Base-by-base conservation (phyloP, 2,888 invertebrate species). In the Plemyria rubiginata region DNA sequence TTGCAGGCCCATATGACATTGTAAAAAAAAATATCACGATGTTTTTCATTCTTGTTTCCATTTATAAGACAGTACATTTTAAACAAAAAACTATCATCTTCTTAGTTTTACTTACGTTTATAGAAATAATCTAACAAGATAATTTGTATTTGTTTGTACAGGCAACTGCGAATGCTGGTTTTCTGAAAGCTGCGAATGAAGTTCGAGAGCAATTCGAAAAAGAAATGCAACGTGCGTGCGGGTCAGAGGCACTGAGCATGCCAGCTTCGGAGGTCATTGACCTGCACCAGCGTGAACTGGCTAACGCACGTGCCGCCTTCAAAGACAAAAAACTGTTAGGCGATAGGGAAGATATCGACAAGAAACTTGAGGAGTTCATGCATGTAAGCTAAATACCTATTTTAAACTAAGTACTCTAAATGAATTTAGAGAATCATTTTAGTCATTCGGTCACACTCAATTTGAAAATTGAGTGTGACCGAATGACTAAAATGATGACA, bases 241-340 rank as follows among this genome's bases (percentile, higher is more conserved):
- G 67, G 2, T 40, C 48, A 13, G 45, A 59, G 1, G 58, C 64
- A 13, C 67, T 54, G 12, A 66, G 66, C 52, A 59, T 66, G 53
- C 66, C 70, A 2, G 41, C 40, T 4, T 16, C 28, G 4, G 66
- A 59, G 8, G 58, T 70, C 22, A 40, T 41, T 1, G 40, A 46
- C 7, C 12, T 62, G 2, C 65, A 65, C 13, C 54, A 56, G n/a
- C 54, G 22, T n/a, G 65, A 63, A 15, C 5, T 66, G 15, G 40
- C 29, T n/a, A 46, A 11, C 5, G 62, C 68, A 28, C 48, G 54
- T 4, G 13, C 51, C 22, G 22, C 41, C 5, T 68, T 68, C 41
- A 52, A 11, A 4, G 45, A 50, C 22, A 70, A 68, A 46, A 70
- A 62, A 53, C 55, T 61, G 22, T 45, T 70, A 46, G 70, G 66